Base-by-base conservation (phyloP, 2,797 vertebrate species). In the Peromyscus nudipes region DNA sequence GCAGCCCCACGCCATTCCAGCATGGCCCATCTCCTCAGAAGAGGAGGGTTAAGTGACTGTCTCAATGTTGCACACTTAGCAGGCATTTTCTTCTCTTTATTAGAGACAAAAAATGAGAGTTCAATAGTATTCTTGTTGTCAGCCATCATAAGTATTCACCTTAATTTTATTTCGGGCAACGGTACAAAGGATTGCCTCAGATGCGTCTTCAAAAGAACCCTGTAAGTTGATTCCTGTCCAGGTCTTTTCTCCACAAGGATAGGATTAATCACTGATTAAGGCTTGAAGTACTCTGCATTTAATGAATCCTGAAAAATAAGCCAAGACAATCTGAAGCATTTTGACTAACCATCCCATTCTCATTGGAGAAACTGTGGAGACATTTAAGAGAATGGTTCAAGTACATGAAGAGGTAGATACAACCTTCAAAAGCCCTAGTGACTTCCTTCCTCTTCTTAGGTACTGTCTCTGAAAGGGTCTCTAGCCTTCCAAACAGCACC, bases 81-180 rank as follows among this genome's bases (percentile, higher is more conserved):
- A 83, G 91, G 10, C 60, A 88, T 25, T 81, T 82, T 73, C 37
- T 96, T 23, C 31, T 64, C 79, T 86, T 95, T 37, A 60, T 75
- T 91, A 95, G 55, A 57, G 82, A 76, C 62, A 34, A 25, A n/a
- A 76, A 82, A 43, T 34, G 10, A 43, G 13, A 77, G 13, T 19
- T 81, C 87, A 92, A n/a, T 9, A 73, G 34, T 52, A 75, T 46
- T 89, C 92, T 91, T 71, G n/a, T 91, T 55, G 77, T 11, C 86
- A 86, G 11, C 43, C 49, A 25, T 65, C 64, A 69, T 2, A 67
- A 57, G 84, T 43, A 89, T 96, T 96, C 73, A 95, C 19, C 34
- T 75, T 57, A 92, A 76, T 64, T 95, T 96, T 79, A 65, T 89
- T 95, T 89, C 40, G 62, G 65, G 91, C 16, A 81, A 86, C 34